These are phyloP conservation scores for Dryadula phaetusa DNA, from an alignment of 2,888 invertebrate genomes.

Conservation along the genomic window DNA sequence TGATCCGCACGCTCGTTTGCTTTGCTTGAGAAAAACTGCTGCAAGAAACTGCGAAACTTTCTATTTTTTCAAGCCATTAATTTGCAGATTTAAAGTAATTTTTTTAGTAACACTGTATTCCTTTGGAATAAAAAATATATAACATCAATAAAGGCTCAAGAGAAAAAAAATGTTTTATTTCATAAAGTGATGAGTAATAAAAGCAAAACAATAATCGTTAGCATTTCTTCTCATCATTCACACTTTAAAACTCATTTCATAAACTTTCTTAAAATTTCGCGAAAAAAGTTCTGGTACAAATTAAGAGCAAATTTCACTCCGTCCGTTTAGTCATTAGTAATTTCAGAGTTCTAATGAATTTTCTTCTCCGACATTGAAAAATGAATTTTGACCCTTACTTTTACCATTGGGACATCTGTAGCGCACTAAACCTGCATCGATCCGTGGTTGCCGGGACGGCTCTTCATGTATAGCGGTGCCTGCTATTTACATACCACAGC, in stretches of 20 bases:
- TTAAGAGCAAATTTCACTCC: constrained; percentile 83
- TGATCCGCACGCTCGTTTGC: too few species aligned
- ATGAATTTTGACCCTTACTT: constrained; percentile 78
- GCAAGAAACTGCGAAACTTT: too few species aligned
- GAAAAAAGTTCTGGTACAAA: constrained; percentile 82
- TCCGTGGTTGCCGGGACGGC: constrained; percentile 57
- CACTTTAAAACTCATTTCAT: constrained; percentile 78
- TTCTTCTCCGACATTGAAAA: constrained; percentile 83
- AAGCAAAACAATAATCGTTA: constrained; percentile 78
- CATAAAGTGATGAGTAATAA: constrained; percentile 41
- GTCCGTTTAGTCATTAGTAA: constrained; percentile 83
- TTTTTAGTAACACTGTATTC: too few species aligned
- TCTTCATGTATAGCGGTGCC: constrained; percentile 45
- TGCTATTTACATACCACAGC: constrained; percentile 48
- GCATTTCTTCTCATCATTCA: constrained; percentile 74
- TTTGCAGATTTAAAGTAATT: too few species aligned
- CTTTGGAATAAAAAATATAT: too few species aligned
- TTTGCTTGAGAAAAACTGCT: too few species aligned
- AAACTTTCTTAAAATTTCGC: constrained; percentile 75
- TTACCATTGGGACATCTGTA: constrained; percentile 67
- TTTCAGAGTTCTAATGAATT: constrained; percentile 84
- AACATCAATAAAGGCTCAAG: neutral
- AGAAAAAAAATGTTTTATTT: neutral
- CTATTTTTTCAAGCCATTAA: too few species aligned
- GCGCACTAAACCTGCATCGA: constrained; percentile 60